Conservation (phyloP, 2,888 invertebrate species). For the Penaeus monodon region DNA sequence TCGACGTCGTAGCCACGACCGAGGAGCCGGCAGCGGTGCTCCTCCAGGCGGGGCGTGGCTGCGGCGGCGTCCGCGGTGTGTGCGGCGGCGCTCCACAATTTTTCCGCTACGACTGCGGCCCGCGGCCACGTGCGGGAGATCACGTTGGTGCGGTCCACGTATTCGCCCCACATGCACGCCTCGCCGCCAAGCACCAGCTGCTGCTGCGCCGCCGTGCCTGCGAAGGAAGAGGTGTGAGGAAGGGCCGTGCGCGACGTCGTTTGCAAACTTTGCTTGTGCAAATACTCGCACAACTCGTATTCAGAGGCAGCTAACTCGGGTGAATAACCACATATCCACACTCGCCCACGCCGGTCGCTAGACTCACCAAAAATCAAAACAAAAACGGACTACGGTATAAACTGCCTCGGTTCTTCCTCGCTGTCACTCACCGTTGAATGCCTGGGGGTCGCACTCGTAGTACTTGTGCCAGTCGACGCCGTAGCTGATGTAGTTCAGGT, state of each 20-base stretch:
- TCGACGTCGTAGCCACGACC: conserved; percentile 78
- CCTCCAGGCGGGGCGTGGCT: conserved; percentile 78
- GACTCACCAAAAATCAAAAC: no score
- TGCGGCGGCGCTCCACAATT: conserved; percentile 78
- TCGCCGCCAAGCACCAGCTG: conserved; percentile 81
- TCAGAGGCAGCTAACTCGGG: no score
- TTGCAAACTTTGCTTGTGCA: no score
- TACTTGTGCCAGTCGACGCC: conserved; percentile 80
- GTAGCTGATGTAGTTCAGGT: conserved; percentile 80
- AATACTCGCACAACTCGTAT: no score
- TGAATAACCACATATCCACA: no score
- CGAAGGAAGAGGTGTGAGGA: no score
- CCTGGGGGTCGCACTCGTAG: conserved; percentile 80
- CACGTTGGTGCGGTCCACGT: conserved; percentile 79
- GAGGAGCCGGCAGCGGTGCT: conserved; percentile 79
- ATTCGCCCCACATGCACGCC: conserved; percentile 93
- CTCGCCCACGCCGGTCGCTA: no score
- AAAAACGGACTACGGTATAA: no score
- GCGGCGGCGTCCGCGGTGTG: conserved; percentile 67
- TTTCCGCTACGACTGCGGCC: conserved; percentile 87
- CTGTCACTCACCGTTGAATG: conserved; percentile 69
- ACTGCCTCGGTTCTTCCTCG: no score
- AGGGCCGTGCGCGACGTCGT: no score
- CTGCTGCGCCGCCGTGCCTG: conserved; percentile 73
- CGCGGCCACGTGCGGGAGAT: conserved; percentile 83